Evolutionary conservation across 2,797 vertebrate species (phyloP), one percentile per base, ranked within the genome.

Genomic region (Pteronotus mesoamericanus): DNA sequence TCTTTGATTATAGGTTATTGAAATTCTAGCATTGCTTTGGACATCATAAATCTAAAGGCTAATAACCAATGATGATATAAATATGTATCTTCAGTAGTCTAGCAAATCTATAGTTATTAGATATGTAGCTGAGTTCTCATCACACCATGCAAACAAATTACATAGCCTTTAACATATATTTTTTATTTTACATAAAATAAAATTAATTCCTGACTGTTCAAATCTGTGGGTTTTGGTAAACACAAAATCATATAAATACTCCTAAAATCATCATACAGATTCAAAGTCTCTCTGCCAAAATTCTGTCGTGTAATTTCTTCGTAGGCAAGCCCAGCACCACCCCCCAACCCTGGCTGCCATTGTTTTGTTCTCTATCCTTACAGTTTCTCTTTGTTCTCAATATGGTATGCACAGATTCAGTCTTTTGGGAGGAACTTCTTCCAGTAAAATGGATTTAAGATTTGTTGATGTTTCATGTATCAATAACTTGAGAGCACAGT

Each of bases 171-270:
- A 48, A n/a, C 3, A 51, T 72, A 59, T 75, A 84, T 34, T 84
- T 91, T 66, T 92, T 55, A 68, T 90, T 94, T 94, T 96, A 46
- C 15, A 69, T 88, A 44, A 69, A 66, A 68, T 26, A 69, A 26
- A 68, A 57, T 75, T 53, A 14, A 16, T 84, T 79, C 9, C 37
- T 59, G 22, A 21, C 74, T 86, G 7, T 48, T 92, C 3, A 26
- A 15, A 32, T 64, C 16, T 83, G 15, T 44, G 8, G 6, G 5
- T 46, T 91, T 95, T 89, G 22, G 61, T 74, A 57, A 79, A 79
- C 24, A 22, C 24, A 18, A 29, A 42, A 46, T 59, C 32, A 78
- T 85, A 59, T 29, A 80, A 53, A 37, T 19, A 42, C 32, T 85
- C 12, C 15, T 90, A 83, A 84, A 80, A 44, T 83, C n/a, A 57